Conservation (phyloP, 2,888 invertebrate genomes). For the Kuschelorhynchus macadamiae region DNA sequence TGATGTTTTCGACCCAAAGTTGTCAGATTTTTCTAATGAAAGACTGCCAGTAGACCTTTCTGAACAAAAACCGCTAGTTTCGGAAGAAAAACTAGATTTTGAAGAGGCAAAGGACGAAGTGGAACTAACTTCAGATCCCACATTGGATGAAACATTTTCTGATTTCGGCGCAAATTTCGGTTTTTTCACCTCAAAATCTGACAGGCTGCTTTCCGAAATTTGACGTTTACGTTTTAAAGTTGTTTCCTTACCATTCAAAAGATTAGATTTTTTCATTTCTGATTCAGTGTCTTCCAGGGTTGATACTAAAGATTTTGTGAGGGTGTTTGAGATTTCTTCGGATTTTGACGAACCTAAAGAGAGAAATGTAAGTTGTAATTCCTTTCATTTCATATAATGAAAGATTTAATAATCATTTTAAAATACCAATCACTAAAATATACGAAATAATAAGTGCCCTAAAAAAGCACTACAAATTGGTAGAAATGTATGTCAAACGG, state of each 20-base stretch:
- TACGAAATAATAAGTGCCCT: too few relatives aligned
- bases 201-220: constrained; percentile 61
- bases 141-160: constrained; percentile 16
- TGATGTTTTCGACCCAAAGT: constrained; percentile 27
- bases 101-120: constrained; percentile 21
- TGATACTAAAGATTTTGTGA: constrained; percentile 9
- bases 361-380: neutral
- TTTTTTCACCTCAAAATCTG: constrained; percentile 57
- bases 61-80: constrained; percentile 33
- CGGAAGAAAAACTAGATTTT: constrained; percentile 17
- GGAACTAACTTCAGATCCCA: constrained; percentile 33
- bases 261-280: constrained; percentile 1
- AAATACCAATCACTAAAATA: neutral
- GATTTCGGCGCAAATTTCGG: constrained; percentile 38
- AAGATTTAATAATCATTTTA: neutral
- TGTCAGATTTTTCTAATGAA: constrained; percentile 11
- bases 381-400: neutral
- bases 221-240: constrained; percentile 53
- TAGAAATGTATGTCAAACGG: too few relatives aligned
- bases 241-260: constrained; percentile 21
- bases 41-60: constrained; percentile 11
- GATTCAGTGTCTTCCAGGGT: constrained; percentile 1
- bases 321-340: constrained; percentile 25
- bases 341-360: constrained; percentile 46
- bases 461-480: too few relatives aligned